Evolutionary conservation across 2,888 invertebrate species (phyloP).

Genomic region (Caenorhabditis parvicauda): DNA sequence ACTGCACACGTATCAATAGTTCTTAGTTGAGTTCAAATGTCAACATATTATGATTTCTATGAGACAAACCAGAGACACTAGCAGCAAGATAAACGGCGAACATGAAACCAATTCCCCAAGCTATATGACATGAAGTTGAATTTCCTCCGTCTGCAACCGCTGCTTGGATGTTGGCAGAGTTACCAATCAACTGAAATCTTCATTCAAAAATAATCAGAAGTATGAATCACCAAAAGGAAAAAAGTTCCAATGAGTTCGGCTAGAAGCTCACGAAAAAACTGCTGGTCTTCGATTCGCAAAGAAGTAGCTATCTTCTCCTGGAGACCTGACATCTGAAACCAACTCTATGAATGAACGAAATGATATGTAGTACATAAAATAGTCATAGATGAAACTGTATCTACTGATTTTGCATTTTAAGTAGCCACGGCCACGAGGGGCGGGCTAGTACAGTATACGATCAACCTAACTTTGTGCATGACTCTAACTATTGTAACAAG

Average conservation of each 20-base stretch:
- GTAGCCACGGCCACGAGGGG: no score
- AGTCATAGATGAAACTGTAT: no score
- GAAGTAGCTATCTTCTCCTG: slow-evolving; percentile 36
- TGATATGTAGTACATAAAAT: no score
- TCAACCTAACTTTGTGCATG: no score
- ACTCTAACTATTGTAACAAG: no score
- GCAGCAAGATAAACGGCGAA: slow-evolving; percentile 57
- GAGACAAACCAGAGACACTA: slow-evolving; percentile 46
- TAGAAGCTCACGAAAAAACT: slow-evolving; percentile 45
- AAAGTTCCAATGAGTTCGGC: slow-evolving; percentile 60
- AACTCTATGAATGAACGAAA: no score
- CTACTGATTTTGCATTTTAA: no score
- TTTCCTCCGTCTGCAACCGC: slow-evolving; percentile 44
- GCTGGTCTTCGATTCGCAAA: slow-evolving; percentile 43
- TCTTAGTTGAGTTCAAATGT: slow-evolving; percentile 2
- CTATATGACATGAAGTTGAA: slow-evolving; percentile 45
- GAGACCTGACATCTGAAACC: slow-evolving; percentile 22
- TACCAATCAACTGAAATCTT: slow-evolving; percentile 52
- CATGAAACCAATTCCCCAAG: slow-evolving; percentile 61
- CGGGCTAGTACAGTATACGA: no score
- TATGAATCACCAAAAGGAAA: slow-evolving; percentile 45
- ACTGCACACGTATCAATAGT: no score
- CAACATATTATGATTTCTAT: background rate
- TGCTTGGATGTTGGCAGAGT: slow-evolving; percentile 56
- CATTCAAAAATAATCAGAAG: background rate